These are phyloP conservation scores for Lysandra coridon DNA, from an alignment of 2,888 invertebrate species.

Conservation along the genomic window DNA sequence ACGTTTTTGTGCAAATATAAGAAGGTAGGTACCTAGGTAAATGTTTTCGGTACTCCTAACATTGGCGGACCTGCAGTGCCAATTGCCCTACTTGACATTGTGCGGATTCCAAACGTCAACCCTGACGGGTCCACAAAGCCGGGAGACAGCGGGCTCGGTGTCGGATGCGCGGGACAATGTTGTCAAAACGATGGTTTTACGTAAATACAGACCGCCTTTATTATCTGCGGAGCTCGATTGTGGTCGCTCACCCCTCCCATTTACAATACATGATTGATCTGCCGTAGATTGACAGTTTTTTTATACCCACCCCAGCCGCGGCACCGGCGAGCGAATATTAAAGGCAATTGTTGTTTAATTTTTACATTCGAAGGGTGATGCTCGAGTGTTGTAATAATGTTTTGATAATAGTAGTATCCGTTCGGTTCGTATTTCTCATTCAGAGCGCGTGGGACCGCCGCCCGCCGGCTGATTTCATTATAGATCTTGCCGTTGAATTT, in stretches of 20 bases:
- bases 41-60: not conserved
- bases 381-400: slow-evolving; percentile 80
- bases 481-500: slow-evolving; percentile 59
- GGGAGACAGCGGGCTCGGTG: slow-evolving; percentile 57
- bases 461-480: slow-evolving; percentile 49
- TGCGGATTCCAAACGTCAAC: slow-evolving; percentile 60
- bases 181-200: slow-evolving; percentile 76
- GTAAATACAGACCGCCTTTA: slow-evolving; percentile 75
- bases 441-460: slow-evolving; percentile 73
- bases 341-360: slow-evolving; percentile 81
- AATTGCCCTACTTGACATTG: slow-evolving; percentile 60
- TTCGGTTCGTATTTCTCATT: slow-evolving; percentile 79
- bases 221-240: slow-evolving; percentile 74
- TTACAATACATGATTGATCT: slow-evolving; percentile 78
- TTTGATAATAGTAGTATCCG: slow-evolving; percentile 80
- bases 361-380: slow-evolving; percentile 75
- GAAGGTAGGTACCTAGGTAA: not conserved
- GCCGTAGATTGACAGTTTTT: slow-evolving; percentile 79
- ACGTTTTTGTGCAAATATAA: not conserved
- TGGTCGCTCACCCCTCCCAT: slow-evolving; percentile 73
- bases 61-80: slow-evolving; percentile 37
- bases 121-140: slow-evolving; percentile 58
- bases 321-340: slow-evolving; percentile 75
- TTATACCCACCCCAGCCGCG: slow-evolving; percentile 70
- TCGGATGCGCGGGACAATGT: slow-evolving; percentile 68